Base-by-base conservation (phyloP, 2,888 invertebrate species). In the Leistus spinibarbis region DNA sequence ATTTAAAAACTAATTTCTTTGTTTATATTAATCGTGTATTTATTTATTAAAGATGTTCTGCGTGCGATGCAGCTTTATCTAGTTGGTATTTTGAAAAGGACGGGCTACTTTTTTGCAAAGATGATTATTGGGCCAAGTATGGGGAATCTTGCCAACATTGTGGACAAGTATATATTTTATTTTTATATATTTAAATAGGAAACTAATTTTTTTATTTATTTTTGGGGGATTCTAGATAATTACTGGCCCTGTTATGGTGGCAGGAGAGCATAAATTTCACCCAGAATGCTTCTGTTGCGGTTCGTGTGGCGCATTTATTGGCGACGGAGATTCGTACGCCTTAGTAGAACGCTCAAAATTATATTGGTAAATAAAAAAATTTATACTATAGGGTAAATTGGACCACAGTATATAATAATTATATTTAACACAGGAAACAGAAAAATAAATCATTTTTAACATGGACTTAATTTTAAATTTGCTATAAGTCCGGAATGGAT, bases 81-180 rank as follows among this genome's bases (percentile, higher is more conserved):
- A 92, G 91, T 79, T 97, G 97, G 97, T 97, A 97, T 86, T 95
- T 96, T 86, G 97, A 97, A 87, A 96, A 95, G 84, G 93, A 94
- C 81, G 96, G 96, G 0, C 84, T 95, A 77, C 88, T 97, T 63
- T 96, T 95, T 86, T 97, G 97, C 82, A 93, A 94, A 84, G 90
- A 91, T 78, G 96, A 97, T 86, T 97, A 96, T 84, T 95, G 94
- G 93, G 88, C 92, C 7, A 91, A 93, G 74, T 97, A 93, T 84
- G 96, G 96, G 0, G 95, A 96, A 85, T 91, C 92, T 71, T 97
- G 97, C 82, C 96, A 96, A 82, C 93, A 95, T 82, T 97, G 97
- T 85, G 90, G 91, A 76, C 92, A 94, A 88, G 91, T 95, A 84
- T 80, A 78, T 80, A 60, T 60, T 20, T 60, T 19, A 5, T 10